Evolutionary conservation across 2,797 vertebrate species (phyloP).

Genomic region (Cuniculus paca): DNA sequence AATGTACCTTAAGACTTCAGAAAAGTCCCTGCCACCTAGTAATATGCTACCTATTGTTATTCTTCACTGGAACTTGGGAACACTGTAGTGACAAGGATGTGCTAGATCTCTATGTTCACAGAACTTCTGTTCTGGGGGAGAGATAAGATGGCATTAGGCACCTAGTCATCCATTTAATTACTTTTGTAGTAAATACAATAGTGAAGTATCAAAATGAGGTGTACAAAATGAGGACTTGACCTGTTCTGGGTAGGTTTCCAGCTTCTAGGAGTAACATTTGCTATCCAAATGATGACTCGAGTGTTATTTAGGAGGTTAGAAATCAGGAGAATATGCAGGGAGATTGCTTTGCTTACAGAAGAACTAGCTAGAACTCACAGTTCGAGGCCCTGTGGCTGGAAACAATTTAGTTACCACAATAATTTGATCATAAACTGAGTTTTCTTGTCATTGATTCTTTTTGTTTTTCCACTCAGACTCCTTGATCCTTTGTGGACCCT

Average conservation of each 20-base stretch:
- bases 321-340: not conserved
- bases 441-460: slow-evolving; percentile 18
- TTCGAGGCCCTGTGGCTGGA: not conserved
- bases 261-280: not conserved
- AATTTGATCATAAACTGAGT: not conserved
- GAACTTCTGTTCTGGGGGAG: not conserved
- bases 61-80: not conserved
- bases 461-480: not conserved
- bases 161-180: not conserved
- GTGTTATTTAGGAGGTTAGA: not conserved
- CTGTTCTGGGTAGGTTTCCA: not conserved
- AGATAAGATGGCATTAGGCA: not conserved
- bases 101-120: not conserved
- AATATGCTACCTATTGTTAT: not conserved
- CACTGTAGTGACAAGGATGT: not conserved
- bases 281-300: not conserved
- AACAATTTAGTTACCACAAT: not conserved
- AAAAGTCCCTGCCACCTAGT: not conserved
- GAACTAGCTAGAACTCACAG: not conserved
- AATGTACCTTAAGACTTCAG: not conserved
- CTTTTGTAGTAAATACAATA: not conserved
- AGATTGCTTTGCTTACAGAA: not conserved
- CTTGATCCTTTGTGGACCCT: not conserved
- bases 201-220: not conserved
- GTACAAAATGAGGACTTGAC: not conserved